Base-by-base conservation (phyloP, 1,140 invertebrate species). In the Drosophila kohkoa region DNA sequence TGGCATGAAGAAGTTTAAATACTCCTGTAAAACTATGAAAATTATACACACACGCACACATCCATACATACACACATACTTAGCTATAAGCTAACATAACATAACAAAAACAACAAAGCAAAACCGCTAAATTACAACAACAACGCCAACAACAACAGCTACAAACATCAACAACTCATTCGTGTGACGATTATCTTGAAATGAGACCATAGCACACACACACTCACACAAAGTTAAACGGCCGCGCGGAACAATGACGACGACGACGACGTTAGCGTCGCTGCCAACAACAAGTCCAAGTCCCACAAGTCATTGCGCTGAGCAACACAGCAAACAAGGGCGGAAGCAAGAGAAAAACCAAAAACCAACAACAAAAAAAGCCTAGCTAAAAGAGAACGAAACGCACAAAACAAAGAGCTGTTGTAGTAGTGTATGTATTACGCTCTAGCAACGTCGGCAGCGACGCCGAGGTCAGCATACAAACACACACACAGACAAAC, bases 171-270 rank as follows among this genome's bases (percentile, higher is more conserved):
- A 66, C 60, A 79, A 77, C 80, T 78, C 76, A 82, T 82, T 81
- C 81, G 82, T 85, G 82, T 71, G 81, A 80, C 83, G 83, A 88
- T 88, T 88, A 88, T 88, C 83, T 87, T 88, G 85, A 88, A 88
- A 88, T 88, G 81, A 88, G 83, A 81, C 83, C 83, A 82, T 78
- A 77, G 69, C 83, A 83, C 79, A 80, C 66, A 82, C 71, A 32
- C 11, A 75, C 35, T 54, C 38, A 51, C 48, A 10, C 71, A 81
- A 80, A 87, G 82, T 88, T 87, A 87, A 87, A 87, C 83, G 82
- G 82, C 83, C 80, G 85, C 85, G 83, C 74, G 68, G 76, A 88
- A 88, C 83, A 87, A 88, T 83, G 70, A 20, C 20, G 20, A 86
- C 67, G 78, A 13, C 65, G 78, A 13, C 65, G 59, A 57, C 75